Percentiles rank a stretch among this genome's conserved stretches.
Conservation (phyloP, 2,113 vertebrate species). For the Struthio camelus region DNA sequence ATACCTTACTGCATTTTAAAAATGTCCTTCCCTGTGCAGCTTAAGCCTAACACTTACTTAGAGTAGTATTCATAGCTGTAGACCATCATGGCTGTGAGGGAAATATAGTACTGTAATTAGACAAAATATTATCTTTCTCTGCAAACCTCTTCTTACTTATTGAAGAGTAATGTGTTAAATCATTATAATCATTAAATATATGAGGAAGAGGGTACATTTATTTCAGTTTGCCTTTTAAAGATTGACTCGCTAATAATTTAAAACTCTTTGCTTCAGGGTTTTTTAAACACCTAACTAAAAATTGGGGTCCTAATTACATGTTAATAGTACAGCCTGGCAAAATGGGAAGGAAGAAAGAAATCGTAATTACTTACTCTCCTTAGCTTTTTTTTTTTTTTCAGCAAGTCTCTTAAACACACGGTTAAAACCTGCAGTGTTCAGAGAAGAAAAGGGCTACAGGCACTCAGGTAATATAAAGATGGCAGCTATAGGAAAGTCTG, state of each 20-base stretch:
- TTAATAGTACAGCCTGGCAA: conserved; percentile 45
- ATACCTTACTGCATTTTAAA: not conserved
- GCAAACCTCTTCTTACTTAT: conserved; percentile 39
- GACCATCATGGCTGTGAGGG: not conserved
- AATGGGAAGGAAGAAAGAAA: conserved; percentile 21
- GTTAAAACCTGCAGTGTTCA: not conserved
- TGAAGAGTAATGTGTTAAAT: conserved; percentile 48
- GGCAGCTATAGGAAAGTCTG: not conserved
- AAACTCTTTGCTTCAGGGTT: conserved; percentile 28
- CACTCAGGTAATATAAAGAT: not conserved
- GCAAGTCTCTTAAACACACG: not conserved
- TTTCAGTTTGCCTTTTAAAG: conserved; percentile 42
- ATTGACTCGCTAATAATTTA: conserved; percentile 44
- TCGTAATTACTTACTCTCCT: conserved; percentile 17
- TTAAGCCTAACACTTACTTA: not conserved
- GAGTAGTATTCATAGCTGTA: not conserved
- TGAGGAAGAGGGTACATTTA: conserved; percentile 21
- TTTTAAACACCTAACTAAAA: conserved; percentile 54
- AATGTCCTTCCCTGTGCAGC: not conserved
- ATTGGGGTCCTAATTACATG: conserved; percentile 54
- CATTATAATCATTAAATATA: conserved; percentile 36
- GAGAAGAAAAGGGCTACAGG: not conserved
- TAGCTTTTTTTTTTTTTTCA: conserved; percentile 21
- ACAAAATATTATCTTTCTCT: conserved; percentile 30
- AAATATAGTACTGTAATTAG: conserved; percentile 47